Evolutionary conservation across 2,113 vertebrate species (phyloP).

Genomic region (Rutilus rutilus): DNA sequence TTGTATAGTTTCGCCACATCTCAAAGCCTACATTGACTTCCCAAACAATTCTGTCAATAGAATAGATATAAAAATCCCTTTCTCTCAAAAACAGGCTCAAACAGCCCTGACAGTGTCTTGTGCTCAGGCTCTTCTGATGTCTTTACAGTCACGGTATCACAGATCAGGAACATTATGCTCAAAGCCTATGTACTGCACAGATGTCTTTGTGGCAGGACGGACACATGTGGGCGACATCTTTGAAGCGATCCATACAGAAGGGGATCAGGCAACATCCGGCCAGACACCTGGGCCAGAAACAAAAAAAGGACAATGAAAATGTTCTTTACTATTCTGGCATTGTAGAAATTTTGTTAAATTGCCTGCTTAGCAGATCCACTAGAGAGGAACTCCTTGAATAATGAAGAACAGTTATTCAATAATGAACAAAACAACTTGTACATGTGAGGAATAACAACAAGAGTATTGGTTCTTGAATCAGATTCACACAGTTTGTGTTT

Average conservation of each 20-base stretch:
- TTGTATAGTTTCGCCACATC: neutral
- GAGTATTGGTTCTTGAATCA: no score
- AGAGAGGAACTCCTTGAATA: neutral
- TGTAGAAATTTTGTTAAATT: neutral
- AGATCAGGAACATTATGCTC: neutral
- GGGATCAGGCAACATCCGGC: constrained; percentile 88
- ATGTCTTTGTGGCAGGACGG: constrained; percentile 73
- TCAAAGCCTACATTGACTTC: constrained; percentile 3
- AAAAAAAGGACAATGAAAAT: neutral
- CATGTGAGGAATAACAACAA: neutral
- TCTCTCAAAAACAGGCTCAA: neutral
- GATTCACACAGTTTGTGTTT: no score
- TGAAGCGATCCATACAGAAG: constrained; percentile 78
- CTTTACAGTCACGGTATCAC: neutral
- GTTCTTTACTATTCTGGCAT: neutral
- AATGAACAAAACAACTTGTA: neutral
- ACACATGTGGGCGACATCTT: constrained; percentile 82
- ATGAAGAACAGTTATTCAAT: no score
- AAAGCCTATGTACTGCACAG: constrained; percentile 48
- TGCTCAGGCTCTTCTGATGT: neutral
- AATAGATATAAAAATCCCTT: neutral
- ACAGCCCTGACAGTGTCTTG: neutral
- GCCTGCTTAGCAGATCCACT: neutral
- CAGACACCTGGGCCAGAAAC: constrained; percentile 73
- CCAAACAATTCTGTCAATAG: neutral